phyloP scores from a whole-genome alignment of 2,888 invertebrate species.

The Torymus auratus region DNA sequence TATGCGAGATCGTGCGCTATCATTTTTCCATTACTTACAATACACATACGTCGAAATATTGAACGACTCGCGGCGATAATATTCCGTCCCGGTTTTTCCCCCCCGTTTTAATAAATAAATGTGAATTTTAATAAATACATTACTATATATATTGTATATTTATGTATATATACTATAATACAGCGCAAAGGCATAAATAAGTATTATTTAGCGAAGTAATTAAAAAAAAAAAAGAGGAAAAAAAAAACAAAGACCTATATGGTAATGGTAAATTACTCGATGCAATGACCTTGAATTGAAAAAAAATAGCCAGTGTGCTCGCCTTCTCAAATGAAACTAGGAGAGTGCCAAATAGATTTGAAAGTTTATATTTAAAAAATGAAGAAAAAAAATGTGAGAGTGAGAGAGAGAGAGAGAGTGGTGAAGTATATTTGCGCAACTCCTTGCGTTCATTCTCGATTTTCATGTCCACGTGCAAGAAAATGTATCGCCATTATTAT shows the following conservation, averaged over 20 bases:
- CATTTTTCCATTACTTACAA: no score
- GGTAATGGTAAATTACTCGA: conserved; percentile 59
- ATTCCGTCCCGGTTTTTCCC: no score
- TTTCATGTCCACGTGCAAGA: conserved; percentile 5
- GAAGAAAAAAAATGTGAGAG: conserved; percentile 4
- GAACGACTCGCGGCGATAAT: no score
- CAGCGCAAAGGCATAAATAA: conserved; percentile 15
- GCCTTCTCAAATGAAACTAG: conserved; percentile 69
- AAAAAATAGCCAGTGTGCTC: conserved; percentile 70
- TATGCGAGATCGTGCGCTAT: no score
- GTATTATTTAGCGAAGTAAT: conserved; percentile 12
- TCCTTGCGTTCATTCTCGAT: not conserved
- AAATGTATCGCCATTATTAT: not conserved
- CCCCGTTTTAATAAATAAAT: conserved; percentile 1
- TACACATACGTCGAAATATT: not conserved
- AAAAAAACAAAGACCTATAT: conserved; percentile 44
- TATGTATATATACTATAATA: conserved; percentile 25
- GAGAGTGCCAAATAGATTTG: conserved; percentile 72
- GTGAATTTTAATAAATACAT: conserved; percentile 16
- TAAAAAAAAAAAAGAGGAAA: conserved; percentile 10
- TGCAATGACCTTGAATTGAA: conserved; percentile 76
- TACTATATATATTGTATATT: conserved; percentile 14
- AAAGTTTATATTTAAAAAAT: conserved; percentile 69
- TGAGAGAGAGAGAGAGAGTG: not conserved
- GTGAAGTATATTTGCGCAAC: not conserved